phyloP scores from a whole-genome alignment of 2,888 invertebrate species.

The Polietes domitor region DNA sequence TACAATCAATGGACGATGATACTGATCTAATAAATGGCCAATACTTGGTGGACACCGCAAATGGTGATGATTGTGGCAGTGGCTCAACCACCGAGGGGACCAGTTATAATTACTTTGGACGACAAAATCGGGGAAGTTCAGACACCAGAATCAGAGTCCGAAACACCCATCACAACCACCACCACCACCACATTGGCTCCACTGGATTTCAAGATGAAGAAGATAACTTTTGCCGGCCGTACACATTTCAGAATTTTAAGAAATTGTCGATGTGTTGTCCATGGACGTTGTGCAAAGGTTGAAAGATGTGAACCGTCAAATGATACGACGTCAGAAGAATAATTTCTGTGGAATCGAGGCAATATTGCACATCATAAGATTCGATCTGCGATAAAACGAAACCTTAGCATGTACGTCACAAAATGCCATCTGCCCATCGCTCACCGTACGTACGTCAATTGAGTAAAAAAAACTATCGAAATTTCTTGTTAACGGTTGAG shows the following conservation, averaged over 20 bases:
- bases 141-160: too few species aligned
- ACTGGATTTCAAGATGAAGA: not conserved
- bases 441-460: too few species aligned
- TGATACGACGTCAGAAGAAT: too few species aligned
- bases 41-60: not conserved
- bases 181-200: not conserved
- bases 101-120: not conserved
- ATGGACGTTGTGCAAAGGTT: conserved; percentile 37
- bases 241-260: conserved; percentile 2
- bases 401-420: too few species aligned
- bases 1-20: not conserved
- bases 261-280: conserved; percentile 49
- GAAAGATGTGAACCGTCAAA: conserved; percentile 12
- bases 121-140: too few species aligned
- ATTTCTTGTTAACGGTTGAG: too few species aligned
- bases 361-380: too few species aligned
- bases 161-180: not conserved
- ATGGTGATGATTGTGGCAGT: not conserved
- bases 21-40: not conserved
- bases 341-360: too few species aligned
- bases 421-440: too few species aligned
- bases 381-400: too few species aligned
- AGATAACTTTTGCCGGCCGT: conserved; percentile 9
- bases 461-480: too few species aligned
- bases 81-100: not conserved